These are phyloP conservation scores for Peromyscus nudipes DNA, from an alignment of 2,797 vertebrate species.

Conservation along the genomic window DNA sequence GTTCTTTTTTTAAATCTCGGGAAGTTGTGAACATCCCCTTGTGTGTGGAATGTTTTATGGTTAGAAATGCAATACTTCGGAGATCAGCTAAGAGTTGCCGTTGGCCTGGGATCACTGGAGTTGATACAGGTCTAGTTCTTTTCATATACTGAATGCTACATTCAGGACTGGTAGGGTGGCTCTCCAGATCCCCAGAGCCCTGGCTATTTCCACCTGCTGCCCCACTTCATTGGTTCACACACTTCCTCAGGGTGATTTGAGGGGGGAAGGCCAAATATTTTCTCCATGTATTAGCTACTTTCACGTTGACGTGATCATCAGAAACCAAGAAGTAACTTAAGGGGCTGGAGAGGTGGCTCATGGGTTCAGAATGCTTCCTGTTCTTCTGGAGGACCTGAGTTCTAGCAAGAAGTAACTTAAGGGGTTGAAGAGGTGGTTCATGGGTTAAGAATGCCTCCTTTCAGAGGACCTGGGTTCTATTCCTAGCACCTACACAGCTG, in stretches of 20 bases:
- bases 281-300: background rate
- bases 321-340: background rate
- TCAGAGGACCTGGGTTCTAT: background rate
- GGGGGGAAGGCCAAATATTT: background rate
- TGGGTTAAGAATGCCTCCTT: background rate
- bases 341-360: background rate
- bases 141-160: no score
- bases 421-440: background rate
- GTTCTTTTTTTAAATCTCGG: background rate
- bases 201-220: background rate
- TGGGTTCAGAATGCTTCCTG: background rate
- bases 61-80: background rate
- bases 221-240: background rate
- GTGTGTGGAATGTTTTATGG: background rate
- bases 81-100: background rate
- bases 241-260: background rate
- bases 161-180: background rate
- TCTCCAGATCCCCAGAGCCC: background rate
- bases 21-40: background rate
- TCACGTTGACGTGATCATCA: background rate
- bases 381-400: background rate
- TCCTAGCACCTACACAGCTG: background rate
- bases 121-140: background rate
- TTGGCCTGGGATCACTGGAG: background rate
- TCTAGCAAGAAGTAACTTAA: background rate